phyloP scores from a whole-genome alignment of 2,888 invertebrate species.

The Dryocosmus kuriphilus region DNA sequence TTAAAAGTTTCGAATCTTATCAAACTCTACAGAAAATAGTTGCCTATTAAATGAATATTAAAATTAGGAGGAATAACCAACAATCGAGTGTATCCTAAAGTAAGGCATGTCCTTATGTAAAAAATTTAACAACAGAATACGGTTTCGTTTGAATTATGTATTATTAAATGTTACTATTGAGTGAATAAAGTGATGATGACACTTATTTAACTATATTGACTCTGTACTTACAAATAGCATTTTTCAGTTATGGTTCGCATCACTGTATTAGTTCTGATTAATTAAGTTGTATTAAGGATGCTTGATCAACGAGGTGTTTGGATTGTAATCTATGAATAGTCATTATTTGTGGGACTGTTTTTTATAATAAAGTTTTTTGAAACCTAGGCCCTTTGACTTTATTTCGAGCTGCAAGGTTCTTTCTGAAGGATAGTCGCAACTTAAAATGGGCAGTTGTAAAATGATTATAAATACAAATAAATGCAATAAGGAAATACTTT shows the following conservation, averaged over 20 bases:
- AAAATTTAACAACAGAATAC: constrained; percentile 69
- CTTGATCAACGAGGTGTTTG: constrained; percentile 57
- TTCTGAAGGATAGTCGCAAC: constrained; percentile 30
- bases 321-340: constrained; percentile 60
- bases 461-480: not conserved
- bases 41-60: constrained; percentile 74
- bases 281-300: constrained; percentile 55
- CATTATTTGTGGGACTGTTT: constrained; percentile 62
- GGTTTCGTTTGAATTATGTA: constrained; percentile 76
- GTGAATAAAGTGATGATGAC: constrained; percentile 76
- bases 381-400: constrained; percentile 50
- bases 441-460: not conserved
- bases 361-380: constrained; percentile 62
- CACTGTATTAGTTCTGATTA: constrained; percentile 55
- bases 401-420: constrained; percentile 27
- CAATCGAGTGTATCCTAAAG: constrained; percentile 75
- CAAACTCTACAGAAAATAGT: constrained; percentile 74
- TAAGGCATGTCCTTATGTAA: constrained; percentile 75
- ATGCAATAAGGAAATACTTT: not conserved
- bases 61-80: constrained; percentile 59
- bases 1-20: constrained; percentile 75
- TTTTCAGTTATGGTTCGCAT: constrained; percentile 49
- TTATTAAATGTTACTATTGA: constrained; percentile 77
- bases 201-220: constrained; percentile 71
- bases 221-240: constrained; percentile 65